A percentile compares a stretch with the other conserved stretches of the same genome.
Conservation (phyloP, 2,888 invertebrate species). For the Strigamia crassipes region DNA sequence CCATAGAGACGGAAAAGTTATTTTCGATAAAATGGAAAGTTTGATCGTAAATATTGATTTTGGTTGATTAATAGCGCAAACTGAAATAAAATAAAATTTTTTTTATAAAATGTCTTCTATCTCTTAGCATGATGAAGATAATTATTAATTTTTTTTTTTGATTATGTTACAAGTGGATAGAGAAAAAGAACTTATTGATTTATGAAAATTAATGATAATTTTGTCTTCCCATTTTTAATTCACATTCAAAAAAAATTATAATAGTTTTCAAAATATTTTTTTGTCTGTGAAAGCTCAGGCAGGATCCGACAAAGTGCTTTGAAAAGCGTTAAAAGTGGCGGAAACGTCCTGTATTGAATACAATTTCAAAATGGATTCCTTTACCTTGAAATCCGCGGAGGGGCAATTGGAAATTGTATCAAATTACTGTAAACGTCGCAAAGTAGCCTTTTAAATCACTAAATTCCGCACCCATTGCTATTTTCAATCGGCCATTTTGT, state of each 20-base stretch:
- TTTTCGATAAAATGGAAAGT: no score
- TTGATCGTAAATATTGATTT: not conserved
- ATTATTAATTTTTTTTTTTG: slow-evolving; percentile 35
- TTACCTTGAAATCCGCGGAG: no score
- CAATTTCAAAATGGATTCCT: not conserved
- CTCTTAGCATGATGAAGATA: not conserved
- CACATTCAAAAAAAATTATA: not conserved
- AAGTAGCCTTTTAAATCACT: not conserved
- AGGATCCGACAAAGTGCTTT: no score
- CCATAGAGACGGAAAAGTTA: no score
- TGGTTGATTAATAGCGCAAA: not conserved
- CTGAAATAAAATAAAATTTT: not conserved
- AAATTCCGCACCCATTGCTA: not conserved
- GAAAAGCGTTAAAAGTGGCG: not conserved
- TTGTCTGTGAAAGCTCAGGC: no score
- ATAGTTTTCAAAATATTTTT: no score
- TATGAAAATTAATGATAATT: not conserved
- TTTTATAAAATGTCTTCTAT: not conserved
- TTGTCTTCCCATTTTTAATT: not conserved
- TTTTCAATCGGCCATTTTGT: slow-evolving; percentile 8
- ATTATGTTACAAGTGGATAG: not conserved
- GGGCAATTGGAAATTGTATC: not conserved
- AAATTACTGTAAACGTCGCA: not conserved
- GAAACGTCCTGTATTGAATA: not conserved
- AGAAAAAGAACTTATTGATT: not conserved